Base-by-base conservation (phyloP, 2,797 vertebrate species). In the Chiroxiphia lanceolata region DNA sequence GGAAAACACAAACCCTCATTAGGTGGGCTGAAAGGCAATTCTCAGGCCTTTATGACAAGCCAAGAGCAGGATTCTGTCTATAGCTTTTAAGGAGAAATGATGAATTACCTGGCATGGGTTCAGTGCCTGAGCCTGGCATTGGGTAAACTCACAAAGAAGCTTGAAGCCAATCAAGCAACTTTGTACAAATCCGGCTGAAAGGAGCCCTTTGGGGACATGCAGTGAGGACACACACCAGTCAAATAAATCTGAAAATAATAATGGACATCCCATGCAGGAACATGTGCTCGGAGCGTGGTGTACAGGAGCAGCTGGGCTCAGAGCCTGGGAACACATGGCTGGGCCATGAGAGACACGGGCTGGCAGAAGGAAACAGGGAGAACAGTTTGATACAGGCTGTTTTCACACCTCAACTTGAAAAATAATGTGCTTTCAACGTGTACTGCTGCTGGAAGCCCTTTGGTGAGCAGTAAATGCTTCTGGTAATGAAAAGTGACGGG, bases 1-100 rank as follows among this genome's bases (percentile, higher is more conserved):
- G 70, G 63, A 82, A 89, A 90, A 83, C 79, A 93, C 61, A 91
- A 96, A 78, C 83, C 77, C 74, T 94, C 40, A 84, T 97, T 95
- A 92, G 92, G 77, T 93, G 93, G 90, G 67, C 86, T 95, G 83
- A 95, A 89, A 93, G 92, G 88, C 90, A 90, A 63, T 90, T 95
- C 88, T 64, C 71, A 27, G 71, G 47, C 88, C 86, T 95, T 96
- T 94, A 84, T 96, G 81, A 72, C 83, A 77, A 63, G 38, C 75
- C 57, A 68, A 87, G 68, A 89, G 71, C 83, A 60, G 38, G 78
- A 61, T 44, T 82, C 88, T 94, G 83, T 69, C 92, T 83, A 3
- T 23, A 84, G 81, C 71, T 38, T 74, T 87, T 76, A 76, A 81
- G 78, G 20, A 79, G 51, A 92, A 94, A 90, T 89, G 84, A 93